Conservation (phyloP, 1,140 invertebrate genomes). For the Drosophila pectinifera region DNA sequence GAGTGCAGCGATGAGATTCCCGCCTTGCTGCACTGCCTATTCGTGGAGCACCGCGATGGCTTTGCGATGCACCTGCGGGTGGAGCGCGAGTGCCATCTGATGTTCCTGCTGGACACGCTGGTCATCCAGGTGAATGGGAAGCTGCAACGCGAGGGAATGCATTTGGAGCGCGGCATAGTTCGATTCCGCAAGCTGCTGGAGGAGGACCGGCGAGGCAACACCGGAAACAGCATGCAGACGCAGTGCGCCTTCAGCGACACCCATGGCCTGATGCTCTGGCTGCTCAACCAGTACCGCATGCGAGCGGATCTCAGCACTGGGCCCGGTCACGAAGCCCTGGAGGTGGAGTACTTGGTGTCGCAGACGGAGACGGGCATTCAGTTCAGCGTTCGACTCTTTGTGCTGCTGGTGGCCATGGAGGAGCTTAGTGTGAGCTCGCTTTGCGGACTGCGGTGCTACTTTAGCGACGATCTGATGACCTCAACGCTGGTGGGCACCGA, state of each 20-base stretch:
- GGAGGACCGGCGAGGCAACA: neutral
- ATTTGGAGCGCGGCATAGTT: slow-evolving; percentile 23
- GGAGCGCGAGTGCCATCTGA: slow-evolving; percentile 37
- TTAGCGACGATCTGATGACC: slow-evolving; percentile 31
- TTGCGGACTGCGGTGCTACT: slow-evolving; percentile 35
- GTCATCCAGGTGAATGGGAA: slow-evolving; percentile 36
- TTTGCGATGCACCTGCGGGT: slow-evolving; percentile 32
- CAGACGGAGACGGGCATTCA: neutral
- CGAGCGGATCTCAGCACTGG: slow-evolving; percentile 20
- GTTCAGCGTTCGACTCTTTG: slow-evolving; percentile 39
- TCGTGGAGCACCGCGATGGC: slow-evolving; percentile 33
- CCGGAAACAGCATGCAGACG: slow-evolving; percentile 12
- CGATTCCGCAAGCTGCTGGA: slow-evolving; percentile 43
- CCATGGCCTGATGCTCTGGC: slow-evolving; percentile 40
- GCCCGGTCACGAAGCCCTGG: slow-evolving; percentile 43
- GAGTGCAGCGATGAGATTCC: slow-evolving; percentile 28
- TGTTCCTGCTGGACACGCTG: slow-evolving; percentile 50
- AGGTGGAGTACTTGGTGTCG: slow-evolving; percentile 42
- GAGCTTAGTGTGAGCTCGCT: slow-evolving; percentile 35
- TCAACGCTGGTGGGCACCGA: slow-evolving; percentile 27
- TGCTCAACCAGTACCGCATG: slow-evolving; percentile 47
- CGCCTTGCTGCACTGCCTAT: slow-evolving; percentile 28
- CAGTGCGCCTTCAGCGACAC: slow-evolving; percentile 26
- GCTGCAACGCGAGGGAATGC: slow-evolving; percentile 24
- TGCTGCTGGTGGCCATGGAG: slow-evolving; percentile 48